Conservation (phyloP, 2,797 vertebrate species). For the Tragopan temminckii region DNA sequence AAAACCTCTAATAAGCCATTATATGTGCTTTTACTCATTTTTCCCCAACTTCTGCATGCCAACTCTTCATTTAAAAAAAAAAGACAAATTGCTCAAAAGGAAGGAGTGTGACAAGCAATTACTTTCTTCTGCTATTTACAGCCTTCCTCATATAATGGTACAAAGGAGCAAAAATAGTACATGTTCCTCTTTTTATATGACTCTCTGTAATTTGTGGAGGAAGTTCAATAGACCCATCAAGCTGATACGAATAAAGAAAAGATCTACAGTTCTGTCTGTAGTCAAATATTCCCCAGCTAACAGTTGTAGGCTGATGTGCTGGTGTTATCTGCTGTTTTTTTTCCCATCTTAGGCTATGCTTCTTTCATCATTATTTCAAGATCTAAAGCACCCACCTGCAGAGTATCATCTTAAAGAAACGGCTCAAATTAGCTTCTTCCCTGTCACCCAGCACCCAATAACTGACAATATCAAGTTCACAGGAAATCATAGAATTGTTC, state of each 20-base stretch:
- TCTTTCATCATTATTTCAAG: constrained; percentile 11
- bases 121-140: constrained; percentile 30
- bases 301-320: not conserved
- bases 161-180: constrained; percentile 23
- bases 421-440: not conserved
- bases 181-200: not conserved
- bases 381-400: not conserved
- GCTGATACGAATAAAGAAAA: constrained; percentile 24
- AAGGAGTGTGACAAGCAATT: not conserved
- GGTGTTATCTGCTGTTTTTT: constrained; percentile 3
- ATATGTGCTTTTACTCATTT: not conserved
- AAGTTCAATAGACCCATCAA: constrained; percentile 24
- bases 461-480: not conserved
- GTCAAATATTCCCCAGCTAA: constrained; percentile 10
- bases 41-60: not conserved
- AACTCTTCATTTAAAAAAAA: not conserved
- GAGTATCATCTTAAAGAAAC: not conserved
- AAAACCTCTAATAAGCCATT: not conserved
- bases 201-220: not conserved
- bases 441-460: not conserved
- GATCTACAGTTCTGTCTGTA: not conserved
- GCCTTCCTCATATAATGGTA: not conserved
- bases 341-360: not conserved
- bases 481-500: not conserved
- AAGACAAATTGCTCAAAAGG: not conserved